Conservation (phyloP, 1,140 invertebrate species). For the Drosophila lini region DNA sequence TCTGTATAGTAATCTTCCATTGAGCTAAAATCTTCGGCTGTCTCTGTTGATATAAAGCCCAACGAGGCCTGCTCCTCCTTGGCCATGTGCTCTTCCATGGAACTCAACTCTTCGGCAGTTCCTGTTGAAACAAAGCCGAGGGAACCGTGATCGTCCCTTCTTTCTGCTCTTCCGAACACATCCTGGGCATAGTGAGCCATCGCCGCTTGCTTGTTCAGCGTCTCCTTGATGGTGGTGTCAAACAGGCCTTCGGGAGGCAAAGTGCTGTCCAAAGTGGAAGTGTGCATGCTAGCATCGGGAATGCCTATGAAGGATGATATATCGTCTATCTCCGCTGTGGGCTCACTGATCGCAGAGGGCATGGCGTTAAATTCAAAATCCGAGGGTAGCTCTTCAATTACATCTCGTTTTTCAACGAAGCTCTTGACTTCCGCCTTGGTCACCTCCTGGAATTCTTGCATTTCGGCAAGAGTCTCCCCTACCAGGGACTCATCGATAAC, state of each 20-base stretch:
- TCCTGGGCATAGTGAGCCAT: slow-evolving; percentile 72
- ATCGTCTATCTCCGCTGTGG: slow-evolving; percentile 49
- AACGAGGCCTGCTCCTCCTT: slow-evolving; percentile 77
- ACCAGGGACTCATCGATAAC: slow-evolving; percentile 84
- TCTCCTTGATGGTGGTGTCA: slow-evolving; percentile 69
- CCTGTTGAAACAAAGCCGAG: slow-evolving; percentile 77
- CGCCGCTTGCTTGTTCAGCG: slow-evolving; percentile 70
- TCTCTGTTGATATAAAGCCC: slow-evolving; percentile 78
- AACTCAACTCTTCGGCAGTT: slow-evolving; percentile 75
- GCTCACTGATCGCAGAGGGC: slow-evolving; percentile 28
- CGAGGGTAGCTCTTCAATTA: slow-evolving; percentile 88
- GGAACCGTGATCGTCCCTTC: slow-evolving; percentile 71
- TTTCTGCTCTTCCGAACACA: slow-evolving; percentile 54
- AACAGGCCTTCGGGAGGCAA: slow-evolving; percentile 66
- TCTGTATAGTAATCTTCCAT: slow-evolving; percentile 82
- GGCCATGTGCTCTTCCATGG: slow-evolving; percentile 71
- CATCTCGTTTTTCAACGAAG: slow-evolving; percentile 80
- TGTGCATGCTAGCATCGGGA: slow-evolving; percentile 52
- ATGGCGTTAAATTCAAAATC: slow-evolving; percentile 89
- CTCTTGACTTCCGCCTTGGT: slow-evolving; percentile 88
- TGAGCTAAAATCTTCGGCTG: slow-evolving; percentile 78
- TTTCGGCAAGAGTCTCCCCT: slow-evolving; percentile 88
- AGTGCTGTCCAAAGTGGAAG: slow-evolving; percentile 57
- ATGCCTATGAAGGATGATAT: slow-evolving; percentile 75
- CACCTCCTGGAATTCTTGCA: slow-evolving; percentile 88